phyloP scores from a whole-genome alignment of 2,888 invertebrate species.

The Heliconius charithonia region DNA sequence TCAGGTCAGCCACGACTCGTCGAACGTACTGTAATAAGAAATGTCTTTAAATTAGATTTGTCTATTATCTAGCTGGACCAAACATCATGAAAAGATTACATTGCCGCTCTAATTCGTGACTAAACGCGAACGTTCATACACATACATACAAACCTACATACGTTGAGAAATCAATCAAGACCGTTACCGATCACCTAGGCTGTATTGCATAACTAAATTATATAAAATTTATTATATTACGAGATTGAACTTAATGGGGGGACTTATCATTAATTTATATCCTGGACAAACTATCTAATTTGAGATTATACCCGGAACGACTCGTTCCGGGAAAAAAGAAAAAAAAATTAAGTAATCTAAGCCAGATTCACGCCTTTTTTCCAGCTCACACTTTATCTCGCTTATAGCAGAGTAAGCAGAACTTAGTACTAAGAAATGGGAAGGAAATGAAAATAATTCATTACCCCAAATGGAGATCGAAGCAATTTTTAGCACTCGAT shows the following conservation, averaged over 20 bases:
- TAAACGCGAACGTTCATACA: slow-evolving; percentile 48
- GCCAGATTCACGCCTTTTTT: too few species aligned
- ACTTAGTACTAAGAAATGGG: background rate
- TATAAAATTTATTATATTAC: slow-evolving; percentile 21
- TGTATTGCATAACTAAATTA: slow-evolving; percentile 29
- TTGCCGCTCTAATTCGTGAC: slow-evolving; percentile 63
- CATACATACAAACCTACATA: slow-evolving; percentile 44
- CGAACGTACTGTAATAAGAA: too few species aligned
- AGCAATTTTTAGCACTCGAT: too few species aligned
- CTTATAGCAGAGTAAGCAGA: too few species aligned
- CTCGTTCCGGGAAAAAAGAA: background rate
- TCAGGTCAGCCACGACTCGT: too few species aligned
- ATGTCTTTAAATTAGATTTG: background rate
- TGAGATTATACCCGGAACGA: background rate
- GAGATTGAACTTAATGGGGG: background rate
- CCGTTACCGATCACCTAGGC: slow-evolving; percentile 35
- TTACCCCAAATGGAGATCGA: too few species aligned
- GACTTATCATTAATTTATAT: background rate
- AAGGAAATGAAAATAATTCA: too few species aligned
- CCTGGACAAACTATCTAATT: background rate
- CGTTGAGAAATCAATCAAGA: slow-evolving; percentile 59
- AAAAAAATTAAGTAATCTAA: too few species aligned
- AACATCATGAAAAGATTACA: slow-evolving; percentile 47
- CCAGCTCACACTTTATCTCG: background rate
- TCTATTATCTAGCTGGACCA: background rate